Conservation (phyloP, 2,888 invertebrate genomes). For the Disparrhopalites patrizii region DNA sequence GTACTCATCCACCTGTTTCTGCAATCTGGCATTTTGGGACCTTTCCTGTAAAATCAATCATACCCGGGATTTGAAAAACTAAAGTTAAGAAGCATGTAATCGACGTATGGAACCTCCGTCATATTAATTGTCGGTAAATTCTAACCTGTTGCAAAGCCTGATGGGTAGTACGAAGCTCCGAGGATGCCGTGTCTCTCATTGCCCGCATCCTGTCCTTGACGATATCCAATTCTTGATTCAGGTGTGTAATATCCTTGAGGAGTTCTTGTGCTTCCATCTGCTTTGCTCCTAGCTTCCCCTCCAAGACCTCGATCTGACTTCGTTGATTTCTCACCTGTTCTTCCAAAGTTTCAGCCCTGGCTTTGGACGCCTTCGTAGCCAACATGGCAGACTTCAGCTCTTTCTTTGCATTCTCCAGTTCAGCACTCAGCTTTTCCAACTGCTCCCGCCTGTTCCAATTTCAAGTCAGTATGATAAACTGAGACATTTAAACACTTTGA, state of each 20-base stretch:
- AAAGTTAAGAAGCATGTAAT: no score
- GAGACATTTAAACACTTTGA: background rate
- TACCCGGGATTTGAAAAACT: no score
- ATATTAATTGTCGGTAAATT: background rate
- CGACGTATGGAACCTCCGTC: background rate
- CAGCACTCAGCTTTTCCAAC: constrained; percentile 60
- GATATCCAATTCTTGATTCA: constrained; percentile 33
- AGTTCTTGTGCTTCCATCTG: constrained; percentile 52
- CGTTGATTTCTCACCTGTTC: constrained; percentile 60
- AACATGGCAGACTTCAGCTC: constrained; percentile 57
- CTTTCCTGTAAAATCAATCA: constrained; percentile 2
- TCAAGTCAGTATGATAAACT: background rate
- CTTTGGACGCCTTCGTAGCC: constrained; percentile 52
- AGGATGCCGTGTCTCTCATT: constrained; percentile 31
- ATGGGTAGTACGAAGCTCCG: constrained; percentile 35
- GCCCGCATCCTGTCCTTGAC: constrained; percentile 35
- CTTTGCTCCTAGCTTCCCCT: constrained; percentile 63
- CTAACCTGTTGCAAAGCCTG: constrained; percentile 29
- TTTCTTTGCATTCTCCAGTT: constrained; percentile 57
- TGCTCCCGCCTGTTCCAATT: constrained; percentile 54
- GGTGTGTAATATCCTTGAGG: constrained; percentile 23
- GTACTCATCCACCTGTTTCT: constrained; percentile 1
- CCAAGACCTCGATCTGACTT: constrained; percentile 59
- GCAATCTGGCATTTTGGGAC: background rate
- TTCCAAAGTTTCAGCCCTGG: constrained; percentile 66